phyloP scores from a whole-genome alignment of 2,888 invertebrate genomes.

The Podotricha telesiphe region DNA sequence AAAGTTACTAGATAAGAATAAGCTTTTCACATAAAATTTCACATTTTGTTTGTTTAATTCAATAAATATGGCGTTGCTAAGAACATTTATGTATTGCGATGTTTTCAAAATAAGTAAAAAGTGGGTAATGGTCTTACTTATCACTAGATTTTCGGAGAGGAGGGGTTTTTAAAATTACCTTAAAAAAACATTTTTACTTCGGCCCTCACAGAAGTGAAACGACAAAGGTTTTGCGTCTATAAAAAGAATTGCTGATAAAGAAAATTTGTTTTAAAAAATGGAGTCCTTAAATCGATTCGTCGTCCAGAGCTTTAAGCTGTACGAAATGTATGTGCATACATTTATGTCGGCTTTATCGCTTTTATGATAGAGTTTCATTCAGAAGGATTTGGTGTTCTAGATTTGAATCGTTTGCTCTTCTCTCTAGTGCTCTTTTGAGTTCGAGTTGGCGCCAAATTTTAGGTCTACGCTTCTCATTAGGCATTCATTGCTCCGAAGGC shows the following conservation, averaged over 20 bases:
- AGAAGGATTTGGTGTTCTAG: constrained; percentile 47
- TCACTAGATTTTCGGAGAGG: background rate
- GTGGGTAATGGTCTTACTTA: background rate
- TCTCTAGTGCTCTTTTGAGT: constrained; percentile 71
- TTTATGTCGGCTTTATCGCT: constrained; percentile 41
- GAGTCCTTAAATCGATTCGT: constrained; percentile 61
- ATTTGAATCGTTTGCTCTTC: constrained; percentile 49
- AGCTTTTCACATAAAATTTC: background rate
- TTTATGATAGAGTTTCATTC: constrained; percentile 44
- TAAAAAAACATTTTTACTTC: constrained; percentile 1
- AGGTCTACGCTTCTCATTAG: constrained; percentile 80
- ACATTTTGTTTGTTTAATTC: background rate
- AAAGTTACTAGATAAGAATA: no score
- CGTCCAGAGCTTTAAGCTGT: constrained; percentile 35
- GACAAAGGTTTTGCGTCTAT: background rate
- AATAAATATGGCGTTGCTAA: background rate
- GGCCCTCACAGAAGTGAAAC: constrained; percentile 45
- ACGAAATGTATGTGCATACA: constrained; percentile 37
- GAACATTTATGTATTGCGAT: background rate
- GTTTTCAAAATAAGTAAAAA: background rate
- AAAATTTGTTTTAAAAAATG: constrained; percentile 46
- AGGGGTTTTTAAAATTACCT: background rate
- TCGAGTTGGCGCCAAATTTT: constrained; percentile 82
- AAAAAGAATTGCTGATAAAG: constrained; percentile 30
- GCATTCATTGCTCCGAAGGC: constrained; percentile 60